phyloP scores from a whole-genome alignment of 2,888 invertebrate genomes.

The Aphidius colemani region DNA sequence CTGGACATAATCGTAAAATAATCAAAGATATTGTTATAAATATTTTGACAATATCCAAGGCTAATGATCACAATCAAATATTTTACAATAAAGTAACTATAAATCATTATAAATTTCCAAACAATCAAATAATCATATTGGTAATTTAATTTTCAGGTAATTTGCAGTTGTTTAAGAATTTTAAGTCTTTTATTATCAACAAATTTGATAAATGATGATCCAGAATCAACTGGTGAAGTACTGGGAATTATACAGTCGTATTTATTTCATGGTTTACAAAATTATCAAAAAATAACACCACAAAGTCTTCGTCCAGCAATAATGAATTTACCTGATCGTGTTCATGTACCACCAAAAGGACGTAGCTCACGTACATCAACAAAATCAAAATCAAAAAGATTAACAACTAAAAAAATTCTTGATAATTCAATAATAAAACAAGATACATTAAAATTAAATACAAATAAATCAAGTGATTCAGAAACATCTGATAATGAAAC shows the following conservation, averaged over 20 bases:
- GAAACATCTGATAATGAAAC: constrained; percentile 49
- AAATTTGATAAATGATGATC: constrained; percentile 26
- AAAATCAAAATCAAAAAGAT: constrained; percentile 40
- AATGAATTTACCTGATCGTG: constrained; percentile 54
- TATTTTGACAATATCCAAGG: constrained; percentile 35
- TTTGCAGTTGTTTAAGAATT: constrained; percentile 44
- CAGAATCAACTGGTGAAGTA: constrained; percentile 47
- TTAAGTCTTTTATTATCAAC: constrained; percentile 39
- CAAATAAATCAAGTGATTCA: constrained; percentile 48
- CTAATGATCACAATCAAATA: constrained; percentile 35
- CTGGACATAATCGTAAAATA: constrained; percentile 37
- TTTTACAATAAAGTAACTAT: constrained; percentile 42
- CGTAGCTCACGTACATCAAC: constrained; percentile 40
- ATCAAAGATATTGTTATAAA: constrained; percentile 41
- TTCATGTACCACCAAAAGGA: constrained; percentile 44
- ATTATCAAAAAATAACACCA: constrained; percentile 41
- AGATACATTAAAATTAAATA: constrained; percentile 17
- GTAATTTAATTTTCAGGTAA: constrained; percentile 33
- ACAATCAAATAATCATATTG: no score
- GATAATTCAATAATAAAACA: constrained; percentile 15
- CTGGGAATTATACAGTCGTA: constrained; percentile 51
- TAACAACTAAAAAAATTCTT: constrained; percentile 26
- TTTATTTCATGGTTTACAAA: constrained; percentile 51
- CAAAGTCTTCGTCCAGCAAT: constrained; percentile 49
- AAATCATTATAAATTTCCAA: no score